Conservation (phyloP, 2,797 vertebrate genomes). For the Semotilus atromaculatus region DNA sequence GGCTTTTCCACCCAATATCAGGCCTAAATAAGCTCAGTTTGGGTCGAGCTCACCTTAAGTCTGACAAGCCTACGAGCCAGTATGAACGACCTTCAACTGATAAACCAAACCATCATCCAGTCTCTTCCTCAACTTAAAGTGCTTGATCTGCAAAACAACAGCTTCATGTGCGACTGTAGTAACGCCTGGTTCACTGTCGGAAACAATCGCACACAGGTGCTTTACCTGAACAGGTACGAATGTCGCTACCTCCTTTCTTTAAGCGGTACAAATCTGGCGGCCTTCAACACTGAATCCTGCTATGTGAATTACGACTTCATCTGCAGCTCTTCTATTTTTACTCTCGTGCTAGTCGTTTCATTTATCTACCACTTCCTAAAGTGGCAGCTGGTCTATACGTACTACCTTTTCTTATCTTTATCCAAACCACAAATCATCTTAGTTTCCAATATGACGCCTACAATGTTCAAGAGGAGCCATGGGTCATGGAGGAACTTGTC, state of each 20-base stretch:
- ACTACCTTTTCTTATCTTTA: conserved; percentile 40
- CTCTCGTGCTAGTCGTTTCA: not conserved
- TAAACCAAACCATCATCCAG: conserved; percentile 31
- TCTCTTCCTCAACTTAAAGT: conserved; percentile 25
- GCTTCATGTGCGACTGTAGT: conserved; percentile 63
- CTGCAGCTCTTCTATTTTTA: conserved; percentile 8
- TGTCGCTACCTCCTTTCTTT: conserved; percentile 33
- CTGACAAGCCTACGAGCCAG: conserved; percentile 7
- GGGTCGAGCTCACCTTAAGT: conserved; percentile 9
- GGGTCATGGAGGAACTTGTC: conserved; percentile 60
- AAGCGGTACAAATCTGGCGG: not conserved
- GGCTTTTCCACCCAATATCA: conserved; percentile 44
- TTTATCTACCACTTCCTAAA: conserved; percentile 43
- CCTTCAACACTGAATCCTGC: conserved; percentile 25
- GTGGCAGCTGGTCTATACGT: conserved; percentile 29
- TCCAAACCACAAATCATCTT: not conserved
- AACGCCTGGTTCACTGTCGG: conserved; percentile 57
- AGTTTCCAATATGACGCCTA: conserved; percentile 41
- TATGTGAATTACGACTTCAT: conserved; percentile 23
- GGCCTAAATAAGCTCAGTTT: conserved; percentile 37
- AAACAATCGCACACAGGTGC: conserved; percentile 61
- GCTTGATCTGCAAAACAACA: conserved; percentile 61
- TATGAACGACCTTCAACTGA: conserved; percentile 17
- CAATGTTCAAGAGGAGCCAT: conserved; percentile 60
- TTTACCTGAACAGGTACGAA: conserved; percentile 37